Evolutionary conservation across 2,797 vertebrate genomes (phyloP).

Genomic region (Malurus leucopterus): DNA sequence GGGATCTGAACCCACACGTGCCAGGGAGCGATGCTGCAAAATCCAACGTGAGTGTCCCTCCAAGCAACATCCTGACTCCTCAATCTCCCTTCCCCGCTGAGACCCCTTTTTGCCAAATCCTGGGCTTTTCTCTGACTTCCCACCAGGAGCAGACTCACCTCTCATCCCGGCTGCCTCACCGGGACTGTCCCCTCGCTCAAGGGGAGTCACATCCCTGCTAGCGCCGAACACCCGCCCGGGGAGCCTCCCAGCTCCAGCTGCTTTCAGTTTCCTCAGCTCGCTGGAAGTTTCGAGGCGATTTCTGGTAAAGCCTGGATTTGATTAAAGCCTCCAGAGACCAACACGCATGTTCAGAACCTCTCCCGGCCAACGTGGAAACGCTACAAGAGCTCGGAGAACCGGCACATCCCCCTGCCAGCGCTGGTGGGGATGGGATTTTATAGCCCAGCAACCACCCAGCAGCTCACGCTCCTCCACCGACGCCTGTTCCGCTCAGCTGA

Average conservation of each 20-base stretch:
- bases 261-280: not conserved
- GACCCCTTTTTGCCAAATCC: accelerated
- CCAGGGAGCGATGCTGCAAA: accelerated
- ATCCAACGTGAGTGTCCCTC: not conserved
- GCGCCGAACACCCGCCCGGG: accelerated
- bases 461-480: not conserved
- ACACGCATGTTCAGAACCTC: constrained; percentile 28
- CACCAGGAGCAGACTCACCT: constrained; percentile 7
- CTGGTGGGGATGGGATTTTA: constrained; percentile 1
- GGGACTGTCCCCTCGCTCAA: not conserved
- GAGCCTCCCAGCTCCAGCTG: not conserved
- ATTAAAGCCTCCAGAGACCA: constrained; percentile 43
- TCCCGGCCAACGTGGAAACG: not conserved
- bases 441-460: not conserved
- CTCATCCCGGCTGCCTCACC: not conserved
- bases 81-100: not conserved
- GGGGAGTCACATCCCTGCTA: not conserved
- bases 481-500: not conserved
- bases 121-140: not conserved
- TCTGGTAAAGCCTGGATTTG: constrained; percentile 31
- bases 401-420: not conserved
- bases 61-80: not conserved
- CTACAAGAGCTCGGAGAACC: not conserved
- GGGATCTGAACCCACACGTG: accelerated
- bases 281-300: constrained; percentile 1